Evolutionary conservation across 1,140 invertebrate genomes (phyloP), one percentile per base, ranked within the genome.

Genomic region (Apis mellifera): DNA sequence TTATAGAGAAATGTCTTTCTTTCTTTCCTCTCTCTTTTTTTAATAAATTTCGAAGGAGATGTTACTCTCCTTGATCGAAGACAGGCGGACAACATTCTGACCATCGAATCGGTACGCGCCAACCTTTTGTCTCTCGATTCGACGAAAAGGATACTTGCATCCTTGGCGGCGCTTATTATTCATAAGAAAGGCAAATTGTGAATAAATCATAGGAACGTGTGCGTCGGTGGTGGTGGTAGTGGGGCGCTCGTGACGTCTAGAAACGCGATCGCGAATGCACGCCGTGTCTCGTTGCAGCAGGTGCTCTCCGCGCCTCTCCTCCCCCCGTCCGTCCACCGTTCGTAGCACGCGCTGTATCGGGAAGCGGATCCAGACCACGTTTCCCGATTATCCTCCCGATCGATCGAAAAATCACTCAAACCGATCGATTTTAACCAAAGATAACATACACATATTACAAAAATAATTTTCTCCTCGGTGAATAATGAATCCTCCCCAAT

Each of bases 131-230:
- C 23, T 54, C 72, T 59, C 76, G 71, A 71, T 71, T 78, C 50
- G 64, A 71, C 85, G 32, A 86, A 78, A 75, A n/a, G 70, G 60
- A 62, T 32, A 17, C 50, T n/a, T 3, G 4, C 32, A 82, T 78
- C 81, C 74, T 78, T 82, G 75, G 81, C 77, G 55, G 69, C 69
- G 77, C 81, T 86, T 83, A 75, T 86, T 86, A 86, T 86, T 86
- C 85, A 83, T 86, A 86, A 86, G 85, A 68, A 84, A 71, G 85
- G 73, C 77, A 86, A 81, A 86, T 86, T 86, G 75, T 79, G 85
- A 86, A 86, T 86, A 86, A 86, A 73, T 86, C 84, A 86, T 86
- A 86, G 83, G 83, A 86, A 82, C 84, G 84, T 86, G 78, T 86
- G 85, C 80, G 84, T 82, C 81, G 78, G 75, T 50, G 32, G 32